Conservation (phyloP, 2,797 vertebrate species). For the Pantherophis vulpinus region DNA sequence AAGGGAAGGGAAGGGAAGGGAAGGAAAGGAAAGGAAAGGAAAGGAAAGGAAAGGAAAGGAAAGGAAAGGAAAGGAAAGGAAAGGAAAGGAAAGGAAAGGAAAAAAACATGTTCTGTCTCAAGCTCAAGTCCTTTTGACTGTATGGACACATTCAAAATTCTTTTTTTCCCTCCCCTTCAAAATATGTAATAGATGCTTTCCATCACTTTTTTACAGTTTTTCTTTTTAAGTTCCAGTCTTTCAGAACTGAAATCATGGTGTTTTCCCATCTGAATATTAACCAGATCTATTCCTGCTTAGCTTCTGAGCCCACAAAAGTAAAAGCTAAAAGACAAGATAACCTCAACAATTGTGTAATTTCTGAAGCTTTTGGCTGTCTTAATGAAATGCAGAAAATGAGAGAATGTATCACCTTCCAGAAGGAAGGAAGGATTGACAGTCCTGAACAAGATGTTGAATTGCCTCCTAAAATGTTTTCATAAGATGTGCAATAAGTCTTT, state of each 20-base stretch:
- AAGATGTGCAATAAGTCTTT: background rate
- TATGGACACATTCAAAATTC: background rate
- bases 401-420: background rate
- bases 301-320: background rate
- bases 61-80: too few relatives aligned
- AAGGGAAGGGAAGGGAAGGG: too few relatives aligned
- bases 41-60: too few relatives aligned
- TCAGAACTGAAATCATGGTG: background rate
- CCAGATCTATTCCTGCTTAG: background rate
- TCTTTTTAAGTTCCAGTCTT: background rate
- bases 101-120: background rate
- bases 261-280: background rate
- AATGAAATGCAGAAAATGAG: background rate
- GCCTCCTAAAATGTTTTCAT: background rate
- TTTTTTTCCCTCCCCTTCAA: background rate
- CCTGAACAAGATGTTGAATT: background rate
- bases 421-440: background rate
- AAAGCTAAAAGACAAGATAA: background rate
- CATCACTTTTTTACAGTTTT: background rate
- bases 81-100: background rate
- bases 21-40: too few relatives aligned
- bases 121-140: background rate
- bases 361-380: background rate
- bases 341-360: background rate
- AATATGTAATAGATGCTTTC: background rate